Base-by-base conservation (phyloP, 2,888 invertebrate genomes). In the Tortricodes alternella region DNA sequence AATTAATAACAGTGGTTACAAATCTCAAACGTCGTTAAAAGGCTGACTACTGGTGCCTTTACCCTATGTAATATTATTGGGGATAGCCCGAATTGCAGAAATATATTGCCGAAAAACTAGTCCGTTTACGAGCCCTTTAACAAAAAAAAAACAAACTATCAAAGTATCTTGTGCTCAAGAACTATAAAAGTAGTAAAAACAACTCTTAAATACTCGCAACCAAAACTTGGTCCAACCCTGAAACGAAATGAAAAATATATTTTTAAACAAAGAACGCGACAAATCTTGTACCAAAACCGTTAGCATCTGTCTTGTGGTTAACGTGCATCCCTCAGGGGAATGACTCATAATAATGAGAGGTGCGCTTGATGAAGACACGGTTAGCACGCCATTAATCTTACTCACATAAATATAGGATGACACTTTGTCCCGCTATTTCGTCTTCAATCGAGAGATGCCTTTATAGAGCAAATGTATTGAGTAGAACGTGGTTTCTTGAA, bases 341-440 rank as follows among this genome's bases (percentile, higher is more conserved):
- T 59, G 64, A 57, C 59, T 64, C 65, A 58, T 52, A 64, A 76
- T 82, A 85, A 85, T 82, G 76, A 77, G 80, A 80, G 68, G 66
- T 70, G 78, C 81, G 76, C 73, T 76, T 74, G 78, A 80, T 78
- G 77, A 80, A 82, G 82, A 78, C 78, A 73, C 73, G 73, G 76
- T 83, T 83, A 84, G 73, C 73, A 68, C 68, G 60, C 59, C 78
- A 76, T 84, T 70, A 68, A 78, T 83, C 82, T 67, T 61, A 68
- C 73, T 72, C 74, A 65, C 65, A 56, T 52, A 63, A 58, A 62
- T 61, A 46, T 46, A 46, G 35, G 46, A 24, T 43, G 59, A 39
- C 59, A 57, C 37, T 38, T 48, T 55, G 41, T 35, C 41, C 18
- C 34, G 41, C 48, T 34, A 34, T 48, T 55, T 49, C 27, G 35